phyloP scores from a whole-genome alignment of 1,140 invertebrate genomes.

The Caenorhabditis brenneri region DNA sequence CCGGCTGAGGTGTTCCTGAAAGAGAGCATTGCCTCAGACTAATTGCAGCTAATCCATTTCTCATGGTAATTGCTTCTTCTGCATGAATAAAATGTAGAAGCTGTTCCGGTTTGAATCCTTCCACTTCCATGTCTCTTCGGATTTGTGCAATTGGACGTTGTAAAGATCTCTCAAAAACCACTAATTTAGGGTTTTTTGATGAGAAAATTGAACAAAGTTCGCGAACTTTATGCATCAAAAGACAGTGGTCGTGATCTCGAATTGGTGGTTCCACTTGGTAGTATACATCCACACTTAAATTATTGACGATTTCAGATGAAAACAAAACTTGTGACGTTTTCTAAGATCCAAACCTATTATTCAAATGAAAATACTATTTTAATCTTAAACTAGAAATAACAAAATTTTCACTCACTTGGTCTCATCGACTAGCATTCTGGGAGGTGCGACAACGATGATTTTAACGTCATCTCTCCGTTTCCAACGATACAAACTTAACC shows the following conservation, averaged over 20 bases:
- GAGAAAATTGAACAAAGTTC: constrained; percentile 51
- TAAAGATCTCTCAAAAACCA: constrained; percentile 39
- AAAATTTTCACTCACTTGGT: too few species aligned
- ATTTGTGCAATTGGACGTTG: constrained; percentile 51
- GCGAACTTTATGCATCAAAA: constrained; percentile 40
- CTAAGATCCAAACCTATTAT: too few species aligned
- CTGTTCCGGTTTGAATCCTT: constrained; percentile 42
- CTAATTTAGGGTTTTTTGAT: constrained; percentile 27
- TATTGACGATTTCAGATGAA: too few species aligned
- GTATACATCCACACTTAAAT: constrained; percentile 45
- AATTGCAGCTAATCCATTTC: constrained; percentile 46
- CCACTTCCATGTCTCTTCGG: constrained; percentile 47
- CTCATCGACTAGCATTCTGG: constrained; percentile 38
- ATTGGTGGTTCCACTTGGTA: constrained; percentile 48
- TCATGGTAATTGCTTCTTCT: constrained; percentile 34
- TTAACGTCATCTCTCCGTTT: constrained; percentile 21
- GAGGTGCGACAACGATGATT: constrained; percentile 49
- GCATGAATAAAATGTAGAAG: constrained; percentile 19
- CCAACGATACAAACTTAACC: constrained; percentile 11
- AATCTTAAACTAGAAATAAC: too few species aligned
- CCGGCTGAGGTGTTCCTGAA: constrained; percentile 49
- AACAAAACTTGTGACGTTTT: too few species aligned
- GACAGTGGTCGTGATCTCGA: constrained; percentile 4
- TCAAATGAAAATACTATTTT: too few species aligned
- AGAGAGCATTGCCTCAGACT: constrained; percentile 48